phyloP scores from a whole-genome alignment of 2,888 invertebrate species.

The Alentia gelatinosa region DNA sequence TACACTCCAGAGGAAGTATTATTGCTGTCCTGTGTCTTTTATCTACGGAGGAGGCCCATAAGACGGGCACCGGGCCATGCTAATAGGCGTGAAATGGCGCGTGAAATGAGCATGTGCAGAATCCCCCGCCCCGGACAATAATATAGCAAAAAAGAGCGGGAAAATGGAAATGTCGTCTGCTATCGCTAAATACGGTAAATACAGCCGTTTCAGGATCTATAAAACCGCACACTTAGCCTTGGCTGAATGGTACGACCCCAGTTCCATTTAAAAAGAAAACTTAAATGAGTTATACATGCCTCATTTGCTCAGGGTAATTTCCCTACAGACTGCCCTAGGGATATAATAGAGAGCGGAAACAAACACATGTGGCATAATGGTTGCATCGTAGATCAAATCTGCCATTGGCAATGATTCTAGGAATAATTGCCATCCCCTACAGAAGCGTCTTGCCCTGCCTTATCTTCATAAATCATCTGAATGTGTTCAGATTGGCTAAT shows the following conservation, averaged over 20 bases:
- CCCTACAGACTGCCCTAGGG: background rate
- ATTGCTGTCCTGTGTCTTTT: conserved; percentile 37
- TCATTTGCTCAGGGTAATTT: background rate
- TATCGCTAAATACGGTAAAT: conserved; percentile 13
- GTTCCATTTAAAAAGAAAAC: background rate
- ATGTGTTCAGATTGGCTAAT: background rate
- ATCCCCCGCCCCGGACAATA: background rate
- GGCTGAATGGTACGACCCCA: background rate
- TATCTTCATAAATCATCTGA: background rate
- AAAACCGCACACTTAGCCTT: background rate
- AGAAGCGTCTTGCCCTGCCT: background rate
- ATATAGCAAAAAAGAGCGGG: conserved; percentile 10
- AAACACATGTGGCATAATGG: background rate
- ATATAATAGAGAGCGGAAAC: background rate
- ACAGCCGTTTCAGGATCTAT: background rate
- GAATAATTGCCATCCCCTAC: background rate
- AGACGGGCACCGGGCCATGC: background rate
- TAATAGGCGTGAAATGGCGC: conserved; percentile 27
- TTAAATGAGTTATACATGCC: background rate
- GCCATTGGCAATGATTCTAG: background rate
- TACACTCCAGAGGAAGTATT: conserved; percentile 34
- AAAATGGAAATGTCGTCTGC: conserved; percentile 37
- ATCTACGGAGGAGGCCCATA: background rate
- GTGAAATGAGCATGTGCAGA: conserved; percentile 38
- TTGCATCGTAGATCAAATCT: background rate